Conservation (phyloP, 2,888 invertebrate genomes). For the Temnothorax rugatulus region DNA sequence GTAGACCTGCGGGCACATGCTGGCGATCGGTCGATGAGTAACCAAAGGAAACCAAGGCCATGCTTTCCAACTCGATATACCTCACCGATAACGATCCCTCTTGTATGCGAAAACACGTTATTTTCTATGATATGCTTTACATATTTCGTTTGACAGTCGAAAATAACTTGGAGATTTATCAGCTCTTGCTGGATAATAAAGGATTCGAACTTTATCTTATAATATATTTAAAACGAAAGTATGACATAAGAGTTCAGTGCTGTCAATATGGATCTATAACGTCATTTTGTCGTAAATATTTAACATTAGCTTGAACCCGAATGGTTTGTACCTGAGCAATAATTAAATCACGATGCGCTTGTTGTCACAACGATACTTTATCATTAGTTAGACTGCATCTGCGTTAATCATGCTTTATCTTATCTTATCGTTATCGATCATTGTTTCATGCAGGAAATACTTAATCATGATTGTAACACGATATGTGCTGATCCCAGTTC, state of each 20-base stretch:
- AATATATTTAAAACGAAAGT: not conserved
- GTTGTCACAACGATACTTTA: not conserved
- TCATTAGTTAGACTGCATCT: not conserved
- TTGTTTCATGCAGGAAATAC: not conserved
- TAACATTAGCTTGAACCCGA: not conserved
- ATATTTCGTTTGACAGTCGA: not conserved
- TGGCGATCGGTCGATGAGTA: constrained; percentile 81
- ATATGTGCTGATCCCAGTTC: not conserved
- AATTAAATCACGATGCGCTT: not conserved
- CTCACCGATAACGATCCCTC: constrained; percentile 54
- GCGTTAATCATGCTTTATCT: not conserved
- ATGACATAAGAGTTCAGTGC: not conserved
- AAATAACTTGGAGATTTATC: not conserved
- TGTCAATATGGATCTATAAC: not conserved
- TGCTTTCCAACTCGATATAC: constrained; percentile 78
- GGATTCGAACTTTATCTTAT: not conserved
- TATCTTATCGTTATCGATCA: constrained; percentile 6
- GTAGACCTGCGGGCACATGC: constrained; percentile 55
- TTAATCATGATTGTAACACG: not conserved
- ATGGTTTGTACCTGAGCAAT: too few relatives aligned
- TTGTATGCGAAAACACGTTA: constrained; percentile 30
- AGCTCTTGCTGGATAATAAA: not conserved
- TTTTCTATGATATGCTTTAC: not conserved
- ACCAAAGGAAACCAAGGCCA: constrained; percentile 82
- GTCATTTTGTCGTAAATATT: constrained; percentile 9